phyloP scores from a whole-genome alignment of 2,797 vertebrate genomes.

The Sus cebifrons region DNA sequence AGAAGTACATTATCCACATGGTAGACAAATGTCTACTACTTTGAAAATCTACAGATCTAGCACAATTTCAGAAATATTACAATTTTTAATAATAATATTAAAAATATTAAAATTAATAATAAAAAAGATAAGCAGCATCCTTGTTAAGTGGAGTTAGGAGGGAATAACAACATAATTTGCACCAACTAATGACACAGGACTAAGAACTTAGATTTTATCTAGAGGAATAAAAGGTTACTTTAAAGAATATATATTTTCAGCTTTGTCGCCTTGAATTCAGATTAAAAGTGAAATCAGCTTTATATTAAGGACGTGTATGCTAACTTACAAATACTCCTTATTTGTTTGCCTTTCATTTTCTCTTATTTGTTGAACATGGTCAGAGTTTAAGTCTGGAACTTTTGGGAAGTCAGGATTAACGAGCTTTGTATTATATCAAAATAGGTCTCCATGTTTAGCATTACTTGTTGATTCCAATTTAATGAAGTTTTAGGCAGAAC shows the following conservation, averaged over 20 bases:
- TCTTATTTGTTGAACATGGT: slow-evolving; percentile 80
- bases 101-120: no score
- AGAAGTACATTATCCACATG: background rate
- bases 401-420: slow-evolving; percentile 86
- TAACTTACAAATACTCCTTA: slow-evolving; percentile 73
- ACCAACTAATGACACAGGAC: slow-evolving; percentile 82
- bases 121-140: slow-evolving; percentile 61
- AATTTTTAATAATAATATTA: slow-evolving; percentile 38
- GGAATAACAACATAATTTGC: slow-evolving; percentile 78
- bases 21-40: background rate
- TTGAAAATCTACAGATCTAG: slow-evolving; percentile 9
- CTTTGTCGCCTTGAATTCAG: slow-evolving; percentile 80
- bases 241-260: slow-evolving; percentile 70
- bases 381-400: slow-evolving; percentile 82
- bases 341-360: slow-evolving; percentile 85
- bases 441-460: background rate
- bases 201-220: slow-evolving; percentile 79
- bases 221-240: slow-evolving; percentile 85
- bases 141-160: slow-evolving; percentile 86
- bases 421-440: slow-evolving; percentile 75
- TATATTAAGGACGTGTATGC: slow-evolving; percentile 57
- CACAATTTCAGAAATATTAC: slow-evolving; percentile 78
- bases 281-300: slow-evolving; percentile 76
- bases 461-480: slow-evolving; percentile 9
- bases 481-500: slow-evolving; percentile 45